Evolutionary conservation across 2,888 invertebrate genomes (phyloP), one percentile per base, ranked within the genome.

Genomic region (Phrixothrix hirtus): DNA sequence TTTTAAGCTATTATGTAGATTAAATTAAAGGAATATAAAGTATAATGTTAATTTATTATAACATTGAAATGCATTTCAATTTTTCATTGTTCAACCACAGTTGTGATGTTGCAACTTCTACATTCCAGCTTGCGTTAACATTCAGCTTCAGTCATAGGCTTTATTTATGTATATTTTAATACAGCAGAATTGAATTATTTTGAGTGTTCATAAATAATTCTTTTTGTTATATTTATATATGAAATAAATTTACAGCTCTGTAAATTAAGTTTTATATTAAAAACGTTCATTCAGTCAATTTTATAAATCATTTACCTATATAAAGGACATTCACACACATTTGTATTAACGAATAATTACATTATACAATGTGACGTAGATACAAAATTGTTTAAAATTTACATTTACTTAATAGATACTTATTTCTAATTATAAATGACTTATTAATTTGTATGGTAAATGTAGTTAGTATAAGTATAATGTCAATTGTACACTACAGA

Each of bases 371-470:
- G 39, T 15, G 41, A 41, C 41, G 45, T 35, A 51, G 34, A 45
- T 51, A 51, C 44, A 51, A 51, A 45, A 51, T 39, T 34, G 29
- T 45, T 44, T 34, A 26, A 38, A 9, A 25, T 32, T 47, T 42
- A 51, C 45, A 50, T 46, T 45, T 35, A 41, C 45, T 45, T 39
- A 41, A 29, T 27, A 38, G 5, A 17, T 15, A 14, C 15, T 16
- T 14, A 26, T 9, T 9, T 25, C 27, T 44, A 51, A 35, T 9
- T 30, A 21, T 45, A 45, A 34, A 35, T 45, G 51, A 51, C 45
- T 51, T 51, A 45, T 29, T 35, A 45, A 45, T 39, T 51, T 50
- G 47, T 45, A 41, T 45, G 51, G 39, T 51, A 41, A 38, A 29
- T 39, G 30, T 39, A 27, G 25, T 39, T 25, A 35, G 15, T 39